Evolutionary conservation across 2,113 vertebrate species (phyloP), one percentile per base, ranked within the genome.

Genomic region (Antennarius striatus): DNA sequence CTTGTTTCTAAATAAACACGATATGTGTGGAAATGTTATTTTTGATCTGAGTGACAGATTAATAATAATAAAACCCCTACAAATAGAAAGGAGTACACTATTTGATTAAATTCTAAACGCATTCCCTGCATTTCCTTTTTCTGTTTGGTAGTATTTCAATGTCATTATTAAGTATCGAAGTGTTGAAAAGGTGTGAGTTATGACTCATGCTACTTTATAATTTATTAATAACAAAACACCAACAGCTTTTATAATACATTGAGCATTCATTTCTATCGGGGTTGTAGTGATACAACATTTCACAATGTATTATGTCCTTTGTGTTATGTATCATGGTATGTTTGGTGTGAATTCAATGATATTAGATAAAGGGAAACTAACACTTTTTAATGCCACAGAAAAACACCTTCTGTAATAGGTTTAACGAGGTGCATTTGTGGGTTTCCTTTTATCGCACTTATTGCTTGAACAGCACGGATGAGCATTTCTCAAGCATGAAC

Each of bases 381-480:
- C 14, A 51, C 28, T 14, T 71, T 46, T 58, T 15, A 43, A 39
- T 65, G 55, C 29, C 58, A 58, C 56, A 77, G 63, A 82, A 72
- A 62, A 55, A 73, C 46, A 40, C 12, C 43, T 53, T 4, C 48
- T 36, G 6, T 48, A 43, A 6, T 48, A 4, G 43, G 14, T 56
- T 65, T 10, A 45, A 51, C 60, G 42, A 36, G 36, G 50, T 68
- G 45, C 7, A 50, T 47, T 55, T 15, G 12, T 47, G 11, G 17
- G 10, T 50, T 15, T 49, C 30, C 13, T 47, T 39, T 46, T 36
- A 10, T 28, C 45, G 15, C 11, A 15, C 6, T n/a, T 52, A 39
- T 43, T 17, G 47, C 60, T 47, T 60, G 12, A 46, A 46, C 4
- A 52, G 14, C 17, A 47, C 30, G 17, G 1, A 46, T 1, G 0